A percentile compares a stretch with the other conserved stretches of the same genome.
These are phyloP conservation scores for Scytalopus superciliaris DNA, from an alignment of 2,113 vertebrate species.

Conservation along the genomic window DNA sequence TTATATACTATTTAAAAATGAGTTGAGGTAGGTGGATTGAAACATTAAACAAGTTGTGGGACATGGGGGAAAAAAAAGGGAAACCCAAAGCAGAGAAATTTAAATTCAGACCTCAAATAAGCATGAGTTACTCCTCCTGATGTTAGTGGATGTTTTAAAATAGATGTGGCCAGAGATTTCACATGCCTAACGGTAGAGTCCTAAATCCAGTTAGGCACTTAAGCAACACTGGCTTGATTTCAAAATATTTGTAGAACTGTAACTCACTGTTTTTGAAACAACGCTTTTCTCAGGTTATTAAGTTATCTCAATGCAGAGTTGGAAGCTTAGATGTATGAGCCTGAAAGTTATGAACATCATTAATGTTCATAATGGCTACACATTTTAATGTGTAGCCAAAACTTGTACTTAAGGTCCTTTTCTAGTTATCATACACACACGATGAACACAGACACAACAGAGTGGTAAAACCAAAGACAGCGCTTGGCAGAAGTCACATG, in stretches of 20 bases:
- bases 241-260: not conserved
- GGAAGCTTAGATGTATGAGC: not conserved
- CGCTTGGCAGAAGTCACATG: not conserved
- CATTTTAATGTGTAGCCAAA: not conserved
- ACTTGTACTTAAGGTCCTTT: not conserved
- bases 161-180: conserved; percentile 19
- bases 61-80: not conserved
- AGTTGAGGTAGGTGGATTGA: not conserved
- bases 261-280: not conserved
- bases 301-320: not conserved
- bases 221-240: not conserved
- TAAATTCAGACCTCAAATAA: conserved; percentile 41
- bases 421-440: not conserved
- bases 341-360: not conserved
- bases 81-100: conserved; percentile 5
- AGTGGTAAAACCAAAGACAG: not conserved
- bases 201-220: not conserved
- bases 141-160: conserved; percentile 5
- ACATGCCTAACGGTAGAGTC: not conserved
- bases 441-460: not conserved
- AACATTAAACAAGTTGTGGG: not conserved
- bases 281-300: not conserved
- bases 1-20: not conserved
- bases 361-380: not conserved
- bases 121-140: not conserved